phyloP scores from a whole-genome alignment of 1,140 invertebrate genomes.

The Drosophila sechellia region DNA sequence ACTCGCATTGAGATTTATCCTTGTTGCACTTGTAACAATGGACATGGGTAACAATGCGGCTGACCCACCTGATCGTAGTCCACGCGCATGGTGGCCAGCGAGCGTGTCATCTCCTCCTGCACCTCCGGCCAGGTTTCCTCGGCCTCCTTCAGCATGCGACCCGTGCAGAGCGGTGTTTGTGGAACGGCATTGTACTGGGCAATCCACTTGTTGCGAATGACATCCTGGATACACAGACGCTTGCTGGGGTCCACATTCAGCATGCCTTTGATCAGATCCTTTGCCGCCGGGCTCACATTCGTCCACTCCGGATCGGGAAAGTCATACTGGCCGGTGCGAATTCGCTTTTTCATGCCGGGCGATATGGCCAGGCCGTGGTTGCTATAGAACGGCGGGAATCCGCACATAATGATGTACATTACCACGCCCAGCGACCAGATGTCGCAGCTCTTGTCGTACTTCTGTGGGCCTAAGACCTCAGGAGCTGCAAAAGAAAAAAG shows the following conservation, averaged over 20 bases:
- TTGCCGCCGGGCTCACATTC: slow-evolving; percentile 96
- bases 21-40: neutral
- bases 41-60: too few species aligned
- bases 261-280: slow-evolving; percentile 97
- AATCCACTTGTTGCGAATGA: slow-evolving; percentile 96
- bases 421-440: slow-evolving; percentile 99
- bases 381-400: slow-evolving; percentile 99
- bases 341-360: slow-evolving; percentile 99
- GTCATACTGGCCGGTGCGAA: slow-evolving; percentile 97
- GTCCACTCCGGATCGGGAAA: slow-evolving; percentile 98
- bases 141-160: slow-evolving; percentile 94
- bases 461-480: slow-evolving; percentile 98
- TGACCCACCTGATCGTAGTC: slow-evolving; percentile 92
- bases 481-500: slow-evolving; percentile 88
- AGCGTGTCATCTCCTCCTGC: slow-evolving; percentile 99
- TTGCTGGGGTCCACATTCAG: slow-evolving; percentile 96
- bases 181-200: slow-evolving; percentile 95
- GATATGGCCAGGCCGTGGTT: slow-evolving; percentile 98
- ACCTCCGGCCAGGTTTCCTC: slow-evolving; percentile 98
- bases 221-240: slow-evolving; percentile 95
- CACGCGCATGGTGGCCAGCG: slow-evolving; percentile 97
- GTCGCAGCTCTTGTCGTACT: slow-evolving; percentile 99
- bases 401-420: slow-evolving; percentile 98
- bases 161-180: slow-evolving; percentile 96
- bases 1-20: too few species aligned